Percentiles rank a stretch among this genome's conserved stretches.
phyloP scores from a whole-genome alignment of 92 coral and sea anemone genomes.

The Isaurus tuberculatus region DNA sequence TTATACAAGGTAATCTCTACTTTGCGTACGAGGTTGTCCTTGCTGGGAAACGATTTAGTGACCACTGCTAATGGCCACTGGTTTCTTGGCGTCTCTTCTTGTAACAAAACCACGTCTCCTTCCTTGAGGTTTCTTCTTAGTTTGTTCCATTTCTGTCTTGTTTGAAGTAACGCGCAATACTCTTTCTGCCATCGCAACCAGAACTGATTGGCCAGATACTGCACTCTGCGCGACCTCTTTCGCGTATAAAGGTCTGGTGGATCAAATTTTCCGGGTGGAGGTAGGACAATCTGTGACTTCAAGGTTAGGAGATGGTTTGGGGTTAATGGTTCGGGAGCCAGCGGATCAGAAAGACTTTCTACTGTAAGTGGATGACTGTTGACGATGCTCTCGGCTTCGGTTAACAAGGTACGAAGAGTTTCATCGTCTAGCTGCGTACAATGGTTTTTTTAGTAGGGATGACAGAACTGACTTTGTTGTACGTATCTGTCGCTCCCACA shows the following conservation, averaged over 20 bases:
- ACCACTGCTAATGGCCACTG: conserved; percentile 54
- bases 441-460: conserved; percentile 12
- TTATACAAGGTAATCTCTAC: conserved; percentile 35
- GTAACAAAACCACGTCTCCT: conserved; percentile 40
- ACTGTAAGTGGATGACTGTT: conserved; percentile 10
- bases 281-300: conserved; percentile 33
- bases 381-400: conserved; percentile 4
- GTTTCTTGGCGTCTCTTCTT: conserved; percentile 45
- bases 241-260: conserved; percentile 47
- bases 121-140: conserved; percentile 35
- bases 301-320: conserved; percentile 5
- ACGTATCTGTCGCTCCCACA: conserved; percentile 46
- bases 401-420: neutral
- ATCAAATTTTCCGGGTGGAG: conserved; percentile 50
- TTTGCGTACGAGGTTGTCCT: conserved; percentile 51
- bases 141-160: conserved; percentile 50
- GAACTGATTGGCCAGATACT: conserved; percentile 41
- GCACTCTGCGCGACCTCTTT: conserved; percentile 50
- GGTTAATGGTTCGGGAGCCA: neutral
- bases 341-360: conserved; percentile 2
- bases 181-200: conserved; percentile 25
- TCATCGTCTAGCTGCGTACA: conserved; percentile 23
- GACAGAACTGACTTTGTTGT: conserved; percentile 48
- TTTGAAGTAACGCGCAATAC: conserved; percentile 51
- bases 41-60: conserved; percentile 37